phyloP scores from a whole-genome alignment of 2,113 vertebrate species.

The Hymenochirus boettgeri region DNA sequence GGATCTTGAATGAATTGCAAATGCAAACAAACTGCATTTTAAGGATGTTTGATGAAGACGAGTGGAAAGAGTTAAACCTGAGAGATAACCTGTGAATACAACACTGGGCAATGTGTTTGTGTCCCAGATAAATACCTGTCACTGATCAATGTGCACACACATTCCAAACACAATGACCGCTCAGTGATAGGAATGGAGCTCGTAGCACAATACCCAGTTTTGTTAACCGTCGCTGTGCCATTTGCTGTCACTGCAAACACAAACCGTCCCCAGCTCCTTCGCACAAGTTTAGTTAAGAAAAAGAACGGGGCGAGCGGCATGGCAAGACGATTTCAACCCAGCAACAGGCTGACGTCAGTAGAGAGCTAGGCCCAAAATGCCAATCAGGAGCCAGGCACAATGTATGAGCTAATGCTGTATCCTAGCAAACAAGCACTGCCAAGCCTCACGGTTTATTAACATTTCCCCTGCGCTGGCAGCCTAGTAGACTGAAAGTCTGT shows the following conservation, averaged over 20 bases:
- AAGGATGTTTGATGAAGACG: no score
- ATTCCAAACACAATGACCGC: no score
- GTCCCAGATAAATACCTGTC: no score
- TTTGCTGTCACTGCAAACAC: slow-evolving; percentile 21
- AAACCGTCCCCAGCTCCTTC: slow-evolving; percentile 21
- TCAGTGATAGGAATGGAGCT: no score
- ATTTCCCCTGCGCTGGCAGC: slow-evolving; percentile 50
- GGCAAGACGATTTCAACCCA: slow-evolving; percentile 51
- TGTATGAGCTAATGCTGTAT: slow-evolving; percentile 45
- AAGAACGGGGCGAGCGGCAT: slow-evolving; percentile 22
- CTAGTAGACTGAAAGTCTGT: slow-evolving; percentile 41
- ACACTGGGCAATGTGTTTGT: no score
- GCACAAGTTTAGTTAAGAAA: slow-evolving; percentile 43
- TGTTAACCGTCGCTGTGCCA: neutral
- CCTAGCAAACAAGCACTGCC: slow-evolving; percentile 41
- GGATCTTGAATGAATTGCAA: no score
- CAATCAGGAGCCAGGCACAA: slow-evolving; percentile 43
- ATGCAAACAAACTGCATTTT: no score
- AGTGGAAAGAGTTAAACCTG: no score
- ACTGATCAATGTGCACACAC: no score
- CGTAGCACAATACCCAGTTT: no score
- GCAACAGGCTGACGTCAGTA: slow-evolving; percentile 63
- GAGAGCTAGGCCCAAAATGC: slow-evolving; percentile 44
- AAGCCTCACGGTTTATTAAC: slow-evolving; percentile 40
- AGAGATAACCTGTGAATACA: no score